Evolutionary conservation across 2,797 vertebrate species (phyloP), one percentile per base, ranked within the genome.

Genomic region (Melanotaenia maccullochi): DNA sequence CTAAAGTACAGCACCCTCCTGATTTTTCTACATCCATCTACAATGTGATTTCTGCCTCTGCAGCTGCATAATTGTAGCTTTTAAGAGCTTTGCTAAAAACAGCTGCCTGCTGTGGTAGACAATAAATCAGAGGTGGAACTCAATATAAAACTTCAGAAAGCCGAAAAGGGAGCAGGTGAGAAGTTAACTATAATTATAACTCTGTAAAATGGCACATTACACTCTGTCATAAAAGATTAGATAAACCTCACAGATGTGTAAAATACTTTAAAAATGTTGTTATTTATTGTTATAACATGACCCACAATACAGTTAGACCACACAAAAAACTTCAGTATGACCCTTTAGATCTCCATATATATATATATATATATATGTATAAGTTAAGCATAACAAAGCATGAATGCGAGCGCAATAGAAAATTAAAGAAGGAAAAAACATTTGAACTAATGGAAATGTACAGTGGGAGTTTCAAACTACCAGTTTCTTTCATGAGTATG

Each of bases 61-160:
- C 24, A 18, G 11, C 1, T 64, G 69, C 24, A 72, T 60, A 9
- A 56, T 60, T 22, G 30, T 57, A 64, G 28, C 30, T 68, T 59
- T 62, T 59, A 18, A 57, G 59, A 68, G 54, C 12, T 28, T 54
- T 12, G 32, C 58, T 67, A 40, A 35, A 71, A 71, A 58, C 57
- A 57, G 33, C 25, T 51, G 38, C 36, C 22, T 38, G 36, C 32
- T 36, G 38, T 71, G 33, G 25, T 33, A 61, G 65, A 44, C 28
- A 75, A 49, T 58, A 2, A 55, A 28, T 12, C n/a, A 60, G 38
- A 56, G 18, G 55, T 36, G 5, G 47, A 59, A 35, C 49, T 13
- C 25, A 12, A 22, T 22, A 22, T 49, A 47, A 20, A 47, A n/a
- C 44, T 47, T 8, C 44, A 47, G 44, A 47, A 47, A n/a, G 20